These are phyloP conservation scores for Parthenolecanium corni DNA, from an alignment of 2,888 invertebrate species.

Conservation along the genomic window DNA sequence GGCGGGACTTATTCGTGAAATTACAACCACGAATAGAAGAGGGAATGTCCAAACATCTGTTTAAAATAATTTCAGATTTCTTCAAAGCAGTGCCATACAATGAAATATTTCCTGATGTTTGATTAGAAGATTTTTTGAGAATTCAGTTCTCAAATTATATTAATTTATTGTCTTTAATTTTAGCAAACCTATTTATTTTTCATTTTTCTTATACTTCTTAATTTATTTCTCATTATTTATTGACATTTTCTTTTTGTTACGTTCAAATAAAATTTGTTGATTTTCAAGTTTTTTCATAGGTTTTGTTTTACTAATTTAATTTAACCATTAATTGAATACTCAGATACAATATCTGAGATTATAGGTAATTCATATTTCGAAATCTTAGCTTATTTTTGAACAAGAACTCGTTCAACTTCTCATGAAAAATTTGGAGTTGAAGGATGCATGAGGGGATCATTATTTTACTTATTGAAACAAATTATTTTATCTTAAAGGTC, in stretches of 20 bases:
- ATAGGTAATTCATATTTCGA: no score
- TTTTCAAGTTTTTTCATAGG: no score
- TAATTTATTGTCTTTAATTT: background rate
- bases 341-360: no score
- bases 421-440: no score
- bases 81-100: conserved; percentile 15
- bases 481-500: no score
- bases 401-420: no score
- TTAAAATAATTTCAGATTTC: background rate
- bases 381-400: no score
- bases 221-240: background rate
- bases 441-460: no score
- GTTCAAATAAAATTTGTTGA: background rate
- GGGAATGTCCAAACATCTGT: conserved; percentile 26
- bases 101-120: conserved; percentile 19
- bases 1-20: conserved; percentile 54
- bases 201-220: background rate
- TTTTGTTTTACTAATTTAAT: no score
- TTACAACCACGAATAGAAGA: conserved; percentile 54
- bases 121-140: background rate
- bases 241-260: background rate
- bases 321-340: no score
- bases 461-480: no score
- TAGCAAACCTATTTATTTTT: background rate
- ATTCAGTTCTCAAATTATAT: background rate